These are phyloP conservation scores for Eugnorisma glareosa DNA, from an alignment of 2,888 invertebrate species.

Conservation along the genomic window DNA sequence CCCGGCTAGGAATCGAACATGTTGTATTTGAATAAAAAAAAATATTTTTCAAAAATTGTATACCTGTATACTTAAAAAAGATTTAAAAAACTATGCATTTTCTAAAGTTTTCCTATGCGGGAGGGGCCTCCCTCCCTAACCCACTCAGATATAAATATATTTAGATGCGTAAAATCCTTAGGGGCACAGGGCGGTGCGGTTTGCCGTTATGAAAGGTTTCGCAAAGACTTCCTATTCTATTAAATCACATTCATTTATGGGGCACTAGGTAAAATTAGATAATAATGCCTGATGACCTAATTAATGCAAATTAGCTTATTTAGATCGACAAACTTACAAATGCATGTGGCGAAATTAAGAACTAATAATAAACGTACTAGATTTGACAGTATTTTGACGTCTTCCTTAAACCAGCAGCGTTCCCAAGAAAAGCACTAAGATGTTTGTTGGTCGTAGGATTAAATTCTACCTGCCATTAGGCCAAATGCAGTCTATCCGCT, in stretches of 20 bases:
- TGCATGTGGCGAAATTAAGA: neutral
- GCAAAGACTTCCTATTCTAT: neutral
- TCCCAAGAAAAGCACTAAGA: too few species aligned
- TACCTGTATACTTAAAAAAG: too few species aligned
- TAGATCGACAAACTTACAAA: neutral
- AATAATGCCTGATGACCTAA: neutral
- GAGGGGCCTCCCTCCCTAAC: too few species aligned
- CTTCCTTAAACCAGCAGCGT: neutral
- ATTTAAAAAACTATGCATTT: too few species aligned
- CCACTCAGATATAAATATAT: too few species aligned
- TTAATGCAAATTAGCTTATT: neutral
- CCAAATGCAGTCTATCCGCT: neutral
- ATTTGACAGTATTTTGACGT: neutral
- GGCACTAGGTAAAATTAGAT: neutral
- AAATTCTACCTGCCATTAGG: neutral
- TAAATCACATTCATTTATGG: neutral
- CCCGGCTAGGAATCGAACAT: too few species aligned
- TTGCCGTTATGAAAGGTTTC: neutral
- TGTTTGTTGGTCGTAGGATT: neutral
- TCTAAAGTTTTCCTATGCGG: too few species aligned
- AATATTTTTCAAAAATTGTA: too few species aligned
- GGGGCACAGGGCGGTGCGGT: neutral
- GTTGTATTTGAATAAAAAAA: too few species aligned
- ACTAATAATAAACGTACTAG: neutral
- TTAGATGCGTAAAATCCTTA: too few species aligned